Evolutionary conservation across 2,888 invertebrate species (phyloP).

Genomic region (Drosophila glabriapex): DNA sequence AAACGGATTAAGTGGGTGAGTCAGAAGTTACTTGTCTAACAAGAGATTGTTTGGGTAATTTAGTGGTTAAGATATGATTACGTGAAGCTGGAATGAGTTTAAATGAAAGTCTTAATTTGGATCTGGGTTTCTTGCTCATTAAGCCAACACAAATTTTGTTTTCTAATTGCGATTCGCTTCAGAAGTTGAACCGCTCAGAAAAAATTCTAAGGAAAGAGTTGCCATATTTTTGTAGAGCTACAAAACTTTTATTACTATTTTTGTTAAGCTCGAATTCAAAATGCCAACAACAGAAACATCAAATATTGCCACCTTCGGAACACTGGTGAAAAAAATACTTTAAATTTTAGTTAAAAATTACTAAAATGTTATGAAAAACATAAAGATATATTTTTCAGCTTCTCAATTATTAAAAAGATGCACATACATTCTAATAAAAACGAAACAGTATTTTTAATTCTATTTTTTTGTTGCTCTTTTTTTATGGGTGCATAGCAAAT

Average conservation of each 20-base stretch:
- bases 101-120: not conserved
- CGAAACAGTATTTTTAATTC: conserved; percentile 9
- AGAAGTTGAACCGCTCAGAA: not conserved
- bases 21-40: not conserved
- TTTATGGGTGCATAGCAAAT: conserved; percentile 34
- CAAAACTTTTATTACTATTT: not conserved
- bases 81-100: not conserved
- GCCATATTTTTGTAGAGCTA: not conserved
- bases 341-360: not conserved
- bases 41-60: not conserved
- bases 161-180: not conserved
- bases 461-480: conserved; percentile 4
- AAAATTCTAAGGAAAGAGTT: too few species aligned
- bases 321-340: not conserved
- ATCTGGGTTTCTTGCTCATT: not conserved
- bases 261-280: not conserved
- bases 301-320: not conserved
- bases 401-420: conserved; percentile 57
- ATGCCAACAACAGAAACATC: not conserved
- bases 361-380: not conserved
- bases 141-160: not conserved
- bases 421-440: conserved; percentile 1
- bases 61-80: not conserved
- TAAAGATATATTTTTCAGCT: not conserved
- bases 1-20: not conserved